These are phyloP conservation scores for Lepus timidus DNA, from an alignment of 2,113 vertebrate genomes.

Conservation along the genomic window DNA sequence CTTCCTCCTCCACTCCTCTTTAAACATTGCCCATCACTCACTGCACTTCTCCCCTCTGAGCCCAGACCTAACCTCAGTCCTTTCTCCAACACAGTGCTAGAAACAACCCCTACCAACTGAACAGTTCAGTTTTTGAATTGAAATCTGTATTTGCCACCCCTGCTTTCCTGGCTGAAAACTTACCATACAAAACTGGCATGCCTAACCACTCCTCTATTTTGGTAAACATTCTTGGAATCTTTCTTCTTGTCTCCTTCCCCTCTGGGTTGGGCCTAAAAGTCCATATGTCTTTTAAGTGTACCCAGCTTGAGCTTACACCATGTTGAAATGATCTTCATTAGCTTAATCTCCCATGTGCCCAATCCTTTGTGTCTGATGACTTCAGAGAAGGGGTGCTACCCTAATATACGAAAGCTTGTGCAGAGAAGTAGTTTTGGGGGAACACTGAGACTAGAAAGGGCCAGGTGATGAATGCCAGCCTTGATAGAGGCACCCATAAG, in stretches of 20 bases:
- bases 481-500: background rate
- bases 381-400: background rate
- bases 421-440: background rate
- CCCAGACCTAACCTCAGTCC: background rate
- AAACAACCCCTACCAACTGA: background rate
- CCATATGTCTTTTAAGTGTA: background rate
- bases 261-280: background rate
- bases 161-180: background rate
- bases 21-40: background rate
- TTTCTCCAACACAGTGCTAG: background rate
- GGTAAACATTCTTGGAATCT: background rate
- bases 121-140: background rate
- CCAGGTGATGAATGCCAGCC: background rate
- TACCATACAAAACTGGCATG: background rate
- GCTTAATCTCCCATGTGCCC: background rate
- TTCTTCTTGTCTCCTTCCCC: slow-evolving; percentile 10
- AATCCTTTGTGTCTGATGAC: background rate
- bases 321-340: background rate
- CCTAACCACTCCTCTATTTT: background rate
- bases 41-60: background rate
- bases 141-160: background rate
- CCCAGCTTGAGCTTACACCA: background rate
- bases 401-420: background rate
- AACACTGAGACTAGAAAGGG: background rate
- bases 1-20: background rate